These are phyloP conservation scores for Thera obeliscata DNA, from an alignment of 2,888 invertebrate genomes.

Conservation along the genomic window DNA sequence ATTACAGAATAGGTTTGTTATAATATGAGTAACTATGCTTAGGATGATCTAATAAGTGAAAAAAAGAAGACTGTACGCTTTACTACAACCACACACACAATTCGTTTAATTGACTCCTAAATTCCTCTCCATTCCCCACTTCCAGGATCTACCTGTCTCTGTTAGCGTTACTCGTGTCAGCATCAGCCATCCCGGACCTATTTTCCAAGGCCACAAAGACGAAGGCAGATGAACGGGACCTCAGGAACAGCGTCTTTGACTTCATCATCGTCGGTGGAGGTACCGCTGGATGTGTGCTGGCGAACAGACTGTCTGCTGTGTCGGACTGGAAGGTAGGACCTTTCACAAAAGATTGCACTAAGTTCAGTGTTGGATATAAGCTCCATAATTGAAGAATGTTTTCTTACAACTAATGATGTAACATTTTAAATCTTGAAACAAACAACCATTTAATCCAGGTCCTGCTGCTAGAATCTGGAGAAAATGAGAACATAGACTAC, in stretches of 20 bases:
- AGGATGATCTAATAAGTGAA: no score
- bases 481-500: constrained; percentile 76
- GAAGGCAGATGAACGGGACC: constrained; percentile 67
- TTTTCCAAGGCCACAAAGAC: constrained; percentile 72
- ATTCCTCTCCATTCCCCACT: not conserved
- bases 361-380: no score
- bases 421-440: not conserved
- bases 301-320: constrained; percentile 74
- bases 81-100: no score
- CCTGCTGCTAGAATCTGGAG: constrained; percentile 72
- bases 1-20: no score
- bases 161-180: constrained; percentile 38
- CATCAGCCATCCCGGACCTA: constrained; percentile 56
- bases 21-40: no score
- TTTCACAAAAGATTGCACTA: no score
- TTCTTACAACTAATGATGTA: no score
- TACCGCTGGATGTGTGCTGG: constrained; percentile 76
- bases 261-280: constrained; percentile 80
- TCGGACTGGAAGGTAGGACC: constrained; percentile 73
- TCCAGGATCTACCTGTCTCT: constrained; percentile 29
- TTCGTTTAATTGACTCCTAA: no score
- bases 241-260: constrained; percentile 76
- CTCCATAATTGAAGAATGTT: no score
- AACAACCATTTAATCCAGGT: constrained; percentile 52
- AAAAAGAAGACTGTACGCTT: no score